These are phyloP conservation scores for Drosophila parabipectinata DNA, from an alignment of 1,140 invertebrate genomes.

Conservation along the genomic window DNA sequence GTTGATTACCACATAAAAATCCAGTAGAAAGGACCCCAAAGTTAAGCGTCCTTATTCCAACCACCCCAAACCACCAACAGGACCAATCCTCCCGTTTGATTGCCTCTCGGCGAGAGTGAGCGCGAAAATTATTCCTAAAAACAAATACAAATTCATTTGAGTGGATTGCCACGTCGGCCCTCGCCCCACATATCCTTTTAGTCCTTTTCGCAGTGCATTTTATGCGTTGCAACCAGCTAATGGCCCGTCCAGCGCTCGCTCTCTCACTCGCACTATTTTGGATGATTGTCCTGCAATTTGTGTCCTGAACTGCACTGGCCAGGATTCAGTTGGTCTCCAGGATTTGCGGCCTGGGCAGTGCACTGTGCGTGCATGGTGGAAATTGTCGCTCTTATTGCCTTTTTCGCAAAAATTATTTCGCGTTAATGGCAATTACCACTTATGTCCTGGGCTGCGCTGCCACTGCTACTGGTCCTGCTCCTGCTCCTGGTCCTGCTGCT, in stretches of 20 bases:
- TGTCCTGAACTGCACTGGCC: slow-evolving; percentile 45
- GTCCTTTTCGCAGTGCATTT: slow-evolving; percentile 71
- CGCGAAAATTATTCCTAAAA: slow-evolving; percentile 74
- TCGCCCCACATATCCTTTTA: slow-evolving; percentile 50
- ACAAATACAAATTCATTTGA: slow-evolving; percentile 80
- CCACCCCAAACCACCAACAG: neutral
- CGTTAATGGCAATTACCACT: slow-evolving; percentile 82
- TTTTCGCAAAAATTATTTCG: slow-evolving; percentile 76
- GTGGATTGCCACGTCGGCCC: slow-evolving; percentile 64
- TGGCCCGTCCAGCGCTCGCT: slow-evolving; percentile 38
- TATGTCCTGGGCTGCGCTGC: slow-evolving; percentile 45
- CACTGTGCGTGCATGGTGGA: slow-evolving; percentile 62
- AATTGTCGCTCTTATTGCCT: slow-evolving; percentile 76
- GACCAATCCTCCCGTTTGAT: slow-evolving; percentile 51
- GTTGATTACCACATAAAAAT: slow-evolving; percentile 80
- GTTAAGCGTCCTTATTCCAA: slow-evolving; percentile 49
- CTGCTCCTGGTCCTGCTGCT: slow-evolving; percentile 12
- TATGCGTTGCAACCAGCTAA: slow-evolving; percentile 59
- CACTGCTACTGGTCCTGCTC: slow-evolving; percentile 8
- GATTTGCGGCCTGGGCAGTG: slow-evolving; percentile 6
- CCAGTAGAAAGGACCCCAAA: slow-evolving; percentile 45
- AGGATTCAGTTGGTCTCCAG: slow-evolving; percentile 16
- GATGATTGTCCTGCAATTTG: slow-evolving; percentile 79
- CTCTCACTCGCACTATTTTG: slow-evolving; percentile 7
- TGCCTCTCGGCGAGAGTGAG: slow-evolving; percentile 46